Evolutionary conservation across 1,140 invertebrate species (phyloP), one percentile per base, ranked within the genome.

Genomic region (Euwallacea fornicatus): DNA sequence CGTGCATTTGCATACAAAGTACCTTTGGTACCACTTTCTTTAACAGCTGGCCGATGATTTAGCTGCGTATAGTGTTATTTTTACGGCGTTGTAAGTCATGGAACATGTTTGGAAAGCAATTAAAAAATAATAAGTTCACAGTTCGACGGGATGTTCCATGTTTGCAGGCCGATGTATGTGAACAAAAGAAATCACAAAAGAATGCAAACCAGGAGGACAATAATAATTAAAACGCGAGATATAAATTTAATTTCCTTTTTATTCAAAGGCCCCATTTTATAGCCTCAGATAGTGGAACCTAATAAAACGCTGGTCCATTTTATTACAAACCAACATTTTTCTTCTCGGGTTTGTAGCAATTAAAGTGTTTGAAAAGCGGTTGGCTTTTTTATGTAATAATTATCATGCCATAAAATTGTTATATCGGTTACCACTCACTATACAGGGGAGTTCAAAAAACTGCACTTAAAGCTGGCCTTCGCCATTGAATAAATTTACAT

Each of bases 1-100:
- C 7, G 7, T 42, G 21, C 8, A 65, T 65, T 65, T 65, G 47
- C 63, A 65, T 65, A 65, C 54, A 54, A 65, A 65, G 47, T 65
- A 65, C 63, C 42, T 65, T 65, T 65, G 33, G 16, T 53, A 54
- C 44, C 46, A 21, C 15, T 15, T 13, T 33, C 13, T 0, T 58
- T 15, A 53, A 8, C 50, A 53, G 50, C 50, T 53, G 15, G 50
- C 59, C 21, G 11, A 33, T 61, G 42, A 61, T 41, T 41, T 43
- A 61, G 42, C 10, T n/a, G 59, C n/a, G 7, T 42, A 33, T 43
- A 33, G n/a, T 15, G 42, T 43, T 61, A 41, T 58, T 58, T 58
- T 58, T 58, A 58, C 21, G 13, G 21, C 55, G n/a, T 58, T n/a
- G 55, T 58, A 58, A 58, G 15, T 58, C 13, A 58, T 10, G 55